These are phyloP conservation scores for Trichechus manatus DNA, from an alignment of 2,113 vertebrate species.

Conservation along the genomic window DNA sequence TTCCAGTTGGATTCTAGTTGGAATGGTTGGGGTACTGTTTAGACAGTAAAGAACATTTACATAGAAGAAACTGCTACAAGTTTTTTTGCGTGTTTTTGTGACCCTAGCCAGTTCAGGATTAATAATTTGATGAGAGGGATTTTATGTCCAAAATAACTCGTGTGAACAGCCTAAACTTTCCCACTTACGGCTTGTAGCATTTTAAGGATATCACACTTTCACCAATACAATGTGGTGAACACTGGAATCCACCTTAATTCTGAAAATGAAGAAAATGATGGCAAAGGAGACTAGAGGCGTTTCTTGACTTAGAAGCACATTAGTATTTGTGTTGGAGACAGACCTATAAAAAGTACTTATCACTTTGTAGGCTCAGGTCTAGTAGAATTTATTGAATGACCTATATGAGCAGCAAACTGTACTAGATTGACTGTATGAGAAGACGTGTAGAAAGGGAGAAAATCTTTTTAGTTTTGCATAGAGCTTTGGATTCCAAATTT, in stretches of 20 bases:
- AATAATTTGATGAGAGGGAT: not conserved
- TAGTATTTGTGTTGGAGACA: not conserved
- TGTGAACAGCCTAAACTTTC: not conserved
- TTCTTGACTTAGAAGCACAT: not conserved
- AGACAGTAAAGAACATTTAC: not conserved
- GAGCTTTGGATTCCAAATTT: not conserved
- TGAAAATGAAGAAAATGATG: not conserved
- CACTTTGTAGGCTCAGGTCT: not conserved
- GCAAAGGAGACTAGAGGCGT: not conserved
- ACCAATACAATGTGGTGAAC: not conserved
- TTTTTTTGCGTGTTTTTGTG: slow-evolving; percentile 11
- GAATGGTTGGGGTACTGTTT: not conserved
- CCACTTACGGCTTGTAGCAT: not conserved
- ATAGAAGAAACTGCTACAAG: not conserved
- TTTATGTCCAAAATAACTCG: not conserved
- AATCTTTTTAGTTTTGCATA: not conserved
- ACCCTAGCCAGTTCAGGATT: not conserved
- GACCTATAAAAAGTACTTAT: not conserved
- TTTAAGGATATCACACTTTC: not conserved
- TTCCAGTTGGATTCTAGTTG: not conserved
- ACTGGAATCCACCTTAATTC: not conserved
- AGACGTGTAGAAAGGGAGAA: not conserved
- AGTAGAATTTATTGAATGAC: slow-evolving; percentile 12
- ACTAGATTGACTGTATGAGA: not conserved
- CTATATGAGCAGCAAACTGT: not conserved